Percentiles rank a stretch among this genome's conserved stretches.
These are phyloP conservation scores for Cremastinae sp. DNA, from an alignment of 2,888 invertebrate species.

Conservation along the genomic window DNA sequence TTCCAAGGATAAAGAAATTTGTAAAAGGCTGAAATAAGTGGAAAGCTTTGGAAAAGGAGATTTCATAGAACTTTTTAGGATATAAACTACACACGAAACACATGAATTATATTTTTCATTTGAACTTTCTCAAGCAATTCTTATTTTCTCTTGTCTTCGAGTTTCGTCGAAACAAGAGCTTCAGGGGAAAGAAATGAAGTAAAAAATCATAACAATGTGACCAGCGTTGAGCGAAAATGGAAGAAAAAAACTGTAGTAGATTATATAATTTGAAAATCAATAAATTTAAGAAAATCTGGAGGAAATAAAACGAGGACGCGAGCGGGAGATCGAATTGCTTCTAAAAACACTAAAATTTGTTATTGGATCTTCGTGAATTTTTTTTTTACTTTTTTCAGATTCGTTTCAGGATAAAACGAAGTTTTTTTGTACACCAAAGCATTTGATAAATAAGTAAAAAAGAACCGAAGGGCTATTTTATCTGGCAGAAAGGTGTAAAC, in stretches of 20 bases:
- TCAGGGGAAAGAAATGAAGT: slow-evolving; percentile 55
- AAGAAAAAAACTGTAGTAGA: slow-evolving; percentile 69
- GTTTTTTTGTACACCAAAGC: slow-evolving; percentile 39
- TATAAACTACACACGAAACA: slow-evolving; percentile 49
- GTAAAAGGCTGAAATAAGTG: slow-evolving; percentile 55
- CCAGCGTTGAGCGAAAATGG: slow-evolving; percentile 61
- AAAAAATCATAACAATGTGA: slow-evolving; percentile 59
- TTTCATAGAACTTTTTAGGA: slow-evolving; percentile 70
- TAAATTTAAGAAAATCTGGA: slow-evolving; percentile 68
- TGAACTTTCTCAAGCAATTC: slow-evolving; percentile 21
- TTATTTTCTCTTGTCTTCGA: slow-evolving; percentile 51
- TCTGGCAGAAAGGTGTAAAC: slow-evolving; percentile 31
- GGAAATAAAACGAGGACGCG: slow-evolving; percentile 67
- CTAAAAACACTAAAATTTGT: slow-evolving; percentile 19
- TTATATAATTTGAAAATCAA: slow-evolving; percentile 70
- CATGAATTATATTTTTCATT: slow-evolving; percentile 41
- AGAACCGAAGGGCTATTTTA: slow-evolving; percentile 19
- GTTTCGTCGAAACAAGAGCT: slow-evolving; percentile 56
- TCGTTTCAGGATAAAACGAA: slow-evolving; percentile 1
- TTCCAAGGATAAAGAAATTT: slow-evolving; percentile 46
- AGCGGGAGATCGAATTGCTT: slow-evolving; percentile 59
- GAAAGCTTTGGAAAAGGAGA: slow-evolving; percentile 65
- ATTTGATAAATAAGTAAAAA: slow-evolving; percentile 39
- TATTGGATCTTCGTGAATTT: slow-evolving; percentile 25
- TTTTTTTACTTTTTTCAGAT: slow-evolving; percentile 35